A percentile compares a stretch with the other conserved stretches of the same genome.
Conservation (phyloP, 2,797 vertebrate species). For the Takifugu ocellatus region DNA sequence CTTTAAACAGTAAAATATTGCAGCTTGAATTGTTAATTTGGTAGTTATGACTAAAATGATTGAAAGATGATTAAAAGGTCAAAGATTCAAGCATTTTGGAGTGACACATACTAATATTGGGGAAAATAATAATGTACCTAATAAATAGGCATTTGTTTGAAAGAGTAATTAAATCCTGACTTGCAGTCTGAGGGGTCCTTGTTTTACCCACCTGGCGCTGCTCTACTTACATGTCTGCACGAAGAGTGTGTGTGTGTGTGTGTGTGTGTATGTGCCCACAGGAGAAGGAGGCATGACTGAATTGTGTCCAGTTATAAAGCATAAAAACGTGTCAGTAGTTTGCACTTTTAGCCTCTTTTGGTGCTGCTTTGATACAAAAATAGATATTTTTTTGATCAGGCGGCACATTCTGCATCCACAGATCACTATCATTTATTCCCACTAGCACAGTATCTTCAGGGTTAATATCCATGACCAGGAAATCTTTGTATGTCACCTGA, state of each 20-base stretch:
- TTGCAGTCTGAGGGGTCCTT: constrained; percentile 38
- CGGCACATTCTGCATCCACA: constrained; percentile 7
- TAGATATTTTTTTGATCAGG: constrained; percentile 18
- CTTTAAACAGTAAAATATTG: too few relatives aligned
- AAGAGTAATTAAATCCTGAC: constrained; percentile 21
- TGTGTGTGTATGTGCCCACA: background rate
- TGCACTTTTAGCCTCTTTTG: constrained; percentile 32
- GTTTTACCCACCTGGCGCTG: constrained; percentile 57
- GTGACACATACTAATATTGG: background rate
- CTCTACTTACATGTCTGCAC: constrained; percentile 43
- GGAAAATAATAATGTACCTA: constrained; percentile 3
- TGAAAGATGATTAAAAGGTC: too few relatives aligned
- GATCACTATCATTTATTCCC: constrained; percentile 15
- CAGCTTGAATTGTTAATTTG: too few relatives aligned
- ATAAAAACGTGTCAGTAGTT: constrained; percentile 8
- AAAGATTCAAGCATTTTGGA: too few relatives aligned
- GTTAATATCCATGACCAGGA: background rate
- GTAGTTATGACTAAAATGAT: too few relatives aligned
- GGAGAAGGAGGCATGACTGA: constrained; percentile 33
- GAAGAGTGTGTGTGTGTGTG: constrained; percentile 17
- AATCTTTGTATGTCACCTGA: background rate
- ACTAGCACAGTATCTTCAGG: constrained; percentile 18
- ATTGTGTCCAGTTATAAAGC: constrained; percentile 14
- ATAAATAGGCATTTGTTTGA: background rate
- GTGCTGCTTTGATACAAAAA: constrained; percentile 42